Conservation (phyloP, 2,113 vertebrate species). For the Bubo scandiacus region DNA sequence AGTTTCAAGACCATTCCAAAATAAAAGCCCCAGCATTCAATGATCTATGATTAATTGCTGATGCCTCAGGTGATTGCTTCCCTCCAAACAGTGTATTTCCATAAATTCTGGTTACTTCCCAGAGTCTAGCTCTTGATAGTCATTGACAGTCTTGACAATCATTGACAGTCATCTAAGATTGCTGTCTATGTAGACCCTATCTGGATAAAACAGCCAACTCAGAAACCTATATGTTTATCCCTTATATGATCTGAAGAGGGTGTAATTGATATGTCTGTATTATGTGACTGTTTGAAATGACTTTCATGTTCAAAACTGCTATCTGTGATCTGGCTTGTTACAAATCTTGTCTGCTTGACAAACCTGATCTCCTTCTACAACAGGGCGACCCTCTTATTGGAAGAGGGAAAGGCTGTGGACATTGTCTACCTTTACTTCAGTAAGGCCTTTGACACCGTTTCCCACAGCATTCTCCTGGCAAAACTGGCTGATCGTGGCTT, state of each 20-base stretch:
- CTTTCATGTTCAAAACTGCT: background rate
- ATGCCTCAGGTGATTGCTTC: background rate
- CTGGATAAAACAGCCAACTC: background rate
- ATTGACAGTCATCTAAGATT: background rate
- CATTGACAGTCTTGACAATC: background rate
- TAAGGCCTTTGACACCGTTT: too few species aligned
- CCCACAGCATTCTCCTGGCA: too few species aligned
- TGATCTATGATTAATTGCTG: background rate
- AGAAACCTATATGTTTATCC: background rate
- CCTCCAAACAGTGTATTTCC: background rate
- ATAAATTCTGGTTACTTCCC: background rate
- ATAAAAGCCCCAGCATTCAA: background rate
- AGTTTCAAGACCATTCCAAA: background rate
- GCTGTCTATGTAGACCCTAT: background rate
- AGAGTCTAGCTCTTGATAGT: background rate
- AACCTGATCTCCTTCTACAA: too few species aligned
- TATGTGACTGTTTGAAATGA: background rate
- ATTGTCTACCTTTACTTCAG: too few species aligned
- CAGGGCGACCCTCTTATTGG: too few species aligned
- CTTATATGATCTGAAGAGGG: background rate
- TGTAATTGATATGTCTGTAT: background rate
- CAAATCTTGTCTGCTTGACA: background rate
- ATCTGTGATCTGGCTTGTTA: background rate
- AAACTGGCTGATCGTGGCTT: too few species aligned
- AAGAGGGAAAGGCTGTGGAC: too few species aligned